These are phyloP conservation scores for Dermolepida albohirtum DNA, from an alignment of 2,888 invertebrate species.

Conservation along the genomic window DNA sequence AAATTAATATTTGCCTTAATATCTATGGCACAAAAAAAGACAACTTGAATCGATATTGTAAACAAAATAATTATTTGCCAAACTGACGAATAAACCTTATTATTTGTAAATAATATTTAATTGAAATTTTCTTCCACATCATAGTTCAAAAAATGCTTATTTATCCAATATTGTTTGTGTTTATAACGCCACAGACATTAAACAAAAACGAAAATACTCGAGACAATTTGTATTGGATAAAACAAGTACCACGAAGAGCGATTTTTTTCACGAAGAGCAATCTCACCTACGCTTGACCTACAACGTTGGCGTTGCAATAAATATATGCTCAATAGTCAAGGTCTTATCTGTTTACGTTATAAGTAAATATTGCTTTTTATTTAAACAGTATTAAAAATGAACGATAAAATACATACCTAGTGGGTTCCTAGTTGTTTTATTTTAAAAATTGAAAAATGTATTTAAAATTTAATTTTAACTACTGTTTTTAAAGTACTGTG, in stretches of 20 bases:
- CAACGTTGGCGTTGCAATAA: conserved; percentile 23
- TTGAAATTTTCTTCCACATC: too few species aligned
- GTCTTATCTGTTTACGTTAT: conserved; percentile 26
- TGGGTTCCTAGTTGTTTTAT: too few species aligned
- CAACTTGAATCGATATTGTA: too few species aligned
- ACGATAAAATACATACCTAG: not conserved
- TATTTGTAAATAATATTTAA: too few species aligned
- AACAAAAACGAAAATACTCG: conserved; percentile 16
- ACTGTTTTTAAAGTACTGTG: too few species aligned
- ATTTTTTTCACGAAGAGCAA: conserved; percentile 33
- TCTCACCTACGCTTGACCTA: conserved; percentile 34
- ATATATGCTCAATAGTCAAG: conserved; percentile 25
- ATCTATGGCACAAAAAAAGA: too few species aligned
- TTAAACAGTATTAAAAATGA: not conserved
- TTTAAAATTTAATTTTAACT: too few species aligned
- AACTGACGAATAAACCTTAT: too few species aligned
- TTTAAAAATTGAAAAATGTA: too few species aligned
- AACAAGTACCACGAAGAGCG: conserved; percentile 10
- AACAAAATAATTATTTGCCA: too few species aligned
- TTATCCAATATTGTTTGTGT: not conserved
- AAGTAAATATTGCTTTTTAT: conserved; percentile 10
- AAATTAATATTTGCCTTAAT: too few species aligned
- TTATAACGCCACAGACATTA: not conserved
- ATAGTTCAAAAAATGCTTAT: not conserved
- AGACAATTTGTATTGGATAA: conserved; percentile 13